Conservation (phyloP, 37 sponge, comb jelly and placozoan genomes). For the Ianthella basta region DNA sequence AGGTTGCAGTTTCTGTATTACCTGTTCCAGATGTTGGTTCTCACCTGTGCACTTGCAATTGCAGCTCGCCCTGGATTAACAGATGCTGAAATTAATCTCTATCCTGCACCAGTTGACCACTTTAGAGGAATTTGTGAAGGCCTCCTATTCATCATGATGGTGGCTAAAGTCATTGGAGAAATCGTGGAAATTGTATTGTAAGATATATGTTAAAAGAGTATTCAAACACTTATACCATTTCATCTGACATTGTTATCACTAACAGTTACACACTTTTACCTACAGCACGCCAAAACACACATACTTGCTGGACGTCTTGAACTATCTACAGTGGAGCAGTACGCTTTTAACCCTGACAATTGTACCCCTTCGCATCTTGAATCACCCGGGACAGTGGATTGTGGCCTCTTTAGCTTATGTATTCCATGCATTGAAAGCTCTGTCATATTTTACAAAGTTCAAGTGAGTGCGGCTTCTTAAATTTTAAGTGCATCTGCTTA, state of each 20-base stretch:
- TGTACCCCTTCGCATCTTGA: not conserved
- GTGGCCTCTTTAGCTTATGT: not conserved
- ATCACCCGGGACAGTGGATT: conserved; percentile 23
- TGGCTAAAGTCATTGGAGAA: not conserved
- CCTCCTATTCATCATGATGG: not conserved
- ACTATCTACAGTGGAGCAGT: conserved; percentile 14
- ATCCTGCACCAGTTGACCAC: not conserved
- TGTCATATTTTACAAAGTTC: not conserved
- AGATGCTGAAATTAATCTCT: not conserved
- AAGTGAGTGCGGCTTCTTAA: too few relatives aligned
- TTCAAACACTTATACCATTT: too few relatives aligned
- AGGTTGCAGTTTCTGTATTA: not conserved
- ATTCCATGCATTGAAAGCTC: not conserved
- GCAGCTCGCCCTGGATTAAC: conserved; percentile 14
- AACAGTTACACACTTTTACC: not conserved
- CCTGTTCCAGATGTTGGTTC: conserved; percentile 1
- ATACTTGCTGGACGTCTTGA: not conserved
- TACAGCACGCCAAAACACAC: too few relatives aligned
- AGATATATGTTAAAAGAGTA: too few relatives aligned
- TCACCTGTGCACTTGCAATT: conserved; percentile 19
- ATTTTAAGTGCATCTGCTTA: too few relatives aligned
- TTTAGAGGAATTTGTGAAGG: conserved; percentile 12
- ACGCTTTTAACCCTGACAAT: not conserved
- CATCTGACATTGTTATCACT: too few relatives aligned
- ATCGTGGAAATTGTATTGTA: not conserved